Evolutionary conservation across 2,888 invertebrate genomes (phyloP).

Genomic region (Pheosia tremula): DNA sequence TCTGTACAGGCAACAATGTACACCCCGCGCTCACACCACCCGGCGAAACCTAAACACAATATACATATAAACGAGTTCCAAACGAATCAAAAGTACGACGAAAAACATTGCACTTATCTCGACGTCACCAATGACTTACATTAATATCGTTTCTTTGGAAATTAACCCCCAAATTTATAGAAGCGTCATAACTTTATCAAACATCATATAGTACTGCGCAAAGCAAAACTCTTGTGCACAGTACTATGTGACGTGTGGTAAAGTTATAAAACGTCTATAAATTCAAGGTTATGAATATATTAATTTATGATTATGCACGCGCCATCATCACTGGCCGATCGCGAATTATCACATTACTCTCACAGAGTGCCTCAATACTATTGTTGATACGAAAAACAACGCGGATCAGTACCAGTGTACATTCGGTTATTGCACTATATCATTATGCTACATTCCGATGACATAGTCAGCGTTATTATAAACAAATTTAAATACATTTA

Average conservation of each 20-base stretch:
- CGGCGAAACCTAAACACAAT: slow-evolving; percentile 60
- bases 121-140: slow-evolving; percentile 69
- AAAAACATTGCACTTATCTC: slow-evolving; percentile 69
- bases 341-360: slow-evolving; percentile 55
- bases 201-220: no score
- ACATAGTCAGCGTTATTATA: slow-evolving; percentile 55
- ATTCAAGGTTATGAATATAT: no score
- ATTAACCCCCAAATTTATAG: no score
- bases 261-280: no score
- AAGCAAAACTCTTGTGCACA: no score
- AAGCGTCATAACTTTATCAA: no score
- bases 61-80: slow-evolving; percentile 67
- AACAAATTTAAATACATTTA: slow-evolving; percentile 63
- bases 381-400: slow-evolving; percentile 27
- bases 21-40: slow-evolving; percentile 47
- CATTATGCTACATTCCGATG: slow-evolving; percentile 71
- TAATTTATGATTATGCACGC: slow-evolving; percentile 65
- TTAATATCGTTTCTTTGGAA: slow-evolving; percentile 71
- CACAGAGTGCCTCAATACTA: slow-evolving; percentile 38
- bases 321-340: slow-evolving; percentile 50
- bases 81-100: slow-evolving; percentile 54
- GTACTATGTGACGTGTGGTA: no score
- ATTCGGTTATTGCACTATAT: slow-evolving; percentile 77
- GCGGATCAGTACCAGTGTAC: slow-evolving; percentile 48
- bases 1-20: slow-evolving; percentile 63